Evolutionary conservation across 2,113 vertebrate species (phyloP).

Genomic region (Cephalopterus ornatus): DNA sequence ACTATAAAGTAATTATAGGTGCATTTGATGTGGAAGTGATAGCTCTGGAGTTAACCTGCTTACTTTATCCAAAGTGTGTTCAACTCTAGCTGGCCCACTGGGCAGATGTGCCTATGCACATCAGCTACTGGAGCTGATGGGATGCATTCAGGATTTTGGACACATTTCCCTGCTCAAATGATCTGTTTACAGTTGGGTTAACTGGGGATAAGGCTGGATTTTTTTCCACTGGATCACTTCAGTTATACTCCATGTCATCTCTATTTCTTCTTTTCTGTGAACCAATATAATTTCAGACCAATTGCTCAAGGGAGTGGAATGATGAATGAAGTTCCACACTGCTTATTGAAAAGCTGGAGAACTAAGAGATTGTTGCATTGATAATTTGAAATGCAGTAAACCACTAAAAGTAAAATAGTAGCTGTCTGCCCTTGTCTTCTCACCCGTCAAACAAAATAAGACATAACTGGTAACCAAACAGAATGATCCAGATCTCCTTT

Average conservation of each 20-base stretch:
- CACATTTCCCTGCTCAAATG: not conserved
- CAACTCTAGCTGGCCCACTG: not conserved
- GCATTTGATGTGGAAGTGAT: not conserved
- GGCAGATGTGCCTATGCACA: not conserved
- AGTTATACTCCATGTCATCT: not conserved
- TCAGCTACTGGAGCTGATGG: not conserved
- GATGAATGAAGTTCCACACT: not conserved
- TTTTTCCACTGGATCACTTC: not conserved
- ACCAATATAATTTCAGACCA: not conserved
- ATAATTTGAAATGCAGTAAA: not conserved
- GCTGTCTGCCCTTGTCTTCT: not conserved
- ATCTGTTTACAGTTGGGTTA: not conserved
- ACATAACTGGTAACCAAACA: not conserved
- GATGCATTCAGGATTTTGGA: not conserved
- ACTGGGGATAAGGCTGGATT: not conserved
- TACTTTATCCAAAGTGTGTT: not conserved
- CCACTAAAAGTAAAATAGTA: not conserved
- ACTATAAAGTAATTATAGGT: not conserved
- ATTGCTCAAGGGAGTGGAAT: not conserved
- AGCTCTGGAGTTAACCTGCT: not conserved
- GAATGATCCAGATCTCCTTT: not conserved
- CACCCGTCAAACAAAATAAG: not conserved
- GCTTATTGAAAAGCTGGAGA: not conserved
- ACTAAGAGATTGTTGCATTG: not conserved
- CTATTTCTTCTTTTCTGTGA: not conserved